Evolutionary conservation across 2,888 invertebrate species (phyloP), one percentile per base, ranked within the genome.

Genomic region (Anthophora plumipes): DNA sequence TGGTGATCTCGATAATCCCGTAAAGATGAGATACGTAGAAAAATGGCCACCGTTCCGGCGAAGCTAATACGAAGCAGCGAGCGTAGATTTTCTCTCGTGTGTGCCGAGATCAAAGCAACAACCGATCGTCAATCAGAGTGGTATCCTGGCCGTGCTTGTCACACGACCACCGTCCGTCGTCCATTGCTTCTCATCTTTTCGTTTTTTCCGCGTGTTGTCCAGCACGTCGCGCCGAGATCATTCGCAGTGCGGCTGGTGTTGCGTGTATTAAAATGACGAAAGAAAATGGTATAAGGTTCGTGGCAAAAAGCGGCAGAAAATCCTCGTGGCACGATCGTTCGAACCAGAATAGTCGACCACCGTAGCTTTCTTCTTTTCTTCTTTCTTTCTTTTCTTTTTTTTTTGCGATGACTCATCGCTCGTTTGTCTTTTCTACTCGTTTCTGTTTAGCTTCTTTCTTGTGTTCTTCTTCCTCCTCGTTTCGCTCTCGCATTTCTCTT

Each of bases 331-430:
- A 80, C 68, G 83, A 73, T 83, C 82, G 61, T 61, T 61, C 60
- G 73, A 81, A 85, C 75, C 70, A 55, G 74, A 69, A 76, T 77
- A 83, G 79, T 70, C 69, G 79, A 79, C 72, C 73, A 84, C 73
- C 46, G 31, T 4, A 52, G 66, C 60, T 82, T 69, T 83, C 70
- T 70, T 84, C 84, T 76, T 82, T 82, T 77, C n/a, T n/a, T n/a
- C 60, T 82, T 69, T 83, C 70, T 70, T 84, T 82, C 73, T 82
- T 82, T 77, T 82, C 66, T 83, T 68, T 70, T 84, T 82, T 76
- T 82, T 82, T 77, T 82, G 64, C 79, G 55, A 77, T 84, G 84
- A 86, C 39, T 85, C 85, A 85, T 83, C 77, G 74, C 55, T 72
- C 71, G 68, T 69, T 68, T 72, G 77, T 75, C 69, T 77, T 72